phyloP scores from a whole-genome alignment of 2,797 vertebrate species.

The Esox masquinongy region DNA sequence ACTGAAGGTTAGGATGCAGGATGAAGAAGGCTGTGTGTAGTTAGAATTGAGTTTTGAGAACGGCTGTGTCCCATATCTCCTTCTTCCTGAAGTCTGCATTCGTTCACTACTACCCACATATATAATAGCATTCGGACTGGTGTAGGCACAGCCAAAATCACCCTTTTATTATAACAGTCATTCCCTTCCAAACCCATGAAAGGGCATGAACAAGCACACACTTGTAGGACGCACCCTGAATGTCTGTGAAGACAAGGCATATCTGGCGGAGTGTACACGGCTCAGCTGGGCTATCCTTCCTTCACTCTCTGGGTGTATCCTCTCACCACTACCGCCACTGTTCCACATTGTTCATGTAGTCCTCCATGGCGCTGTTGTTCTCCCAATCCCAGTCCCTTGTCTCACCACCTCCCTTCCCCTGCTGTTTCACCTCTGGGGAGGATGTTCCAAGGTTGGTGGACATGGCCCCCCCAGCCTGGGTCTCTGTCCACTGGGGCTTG shows the following conservation, averaged over 20 bases:
- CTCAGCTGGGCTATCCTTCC: conserved; percentile 19
- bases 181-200: background rate
- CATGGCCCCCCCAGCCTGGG: conserved; percentile 77
- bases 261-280: conserved; percentile 39
- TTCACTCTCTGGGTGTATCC: background rate
- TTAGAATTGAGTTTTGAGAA: conserved; percentile 18
- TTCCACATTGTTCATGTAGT: conserved; percentile 90
- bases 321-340: conserved; percentile 78
- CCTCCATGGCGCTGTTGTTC: conserved; percentile 67
- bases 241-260: conserved; percentile 47
- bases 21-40: conserved; percentile 27
- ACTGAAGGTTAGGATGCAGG: conserved; percentile 2
- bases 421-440: conserved; percentile 38
- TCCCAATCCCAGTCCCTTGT: conserved; percentile 70
- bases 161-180: background rate
- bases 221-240: background rate
- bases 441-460: conserved; percentile 4
- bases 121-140: background rate
- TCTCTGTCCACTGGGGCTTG: conserved; percentile 19
- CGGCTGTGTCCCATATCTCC: conserved; percentile 9
- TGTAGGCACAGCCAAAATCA: background rate
- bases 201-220: background rate
- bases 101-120: background rate
- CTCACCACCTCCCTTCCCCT: conserved; percentile 40
- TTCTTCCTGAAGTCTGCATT: background rate